phyloP scores from a whole-genome alignment of 2,888 invertebrate species.

The Theristus sp. region DNA sequence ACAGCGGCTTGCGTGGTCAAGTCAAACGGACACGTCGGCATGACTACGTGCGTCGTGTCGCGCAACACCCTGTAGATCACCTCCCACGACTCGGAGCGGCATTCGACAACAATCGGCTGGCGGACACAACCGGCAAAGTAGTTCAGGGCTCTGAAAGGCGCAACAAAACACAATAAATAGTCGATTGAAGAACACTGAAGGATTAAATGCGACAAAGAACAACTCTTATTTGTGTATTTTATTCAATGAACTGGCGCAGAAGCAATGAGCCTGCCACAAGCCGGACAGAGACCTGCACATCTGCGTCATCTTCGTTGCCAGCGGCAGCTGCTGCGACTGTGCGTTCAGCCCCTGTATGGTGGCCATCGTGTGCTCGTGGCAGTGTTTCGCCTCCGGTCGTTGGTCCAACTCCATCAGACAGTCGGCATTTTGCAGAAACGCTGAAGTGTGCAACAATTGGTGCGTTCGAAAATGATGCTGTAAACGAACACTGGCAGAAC shows the following conservation, averaged over 20 bases:
- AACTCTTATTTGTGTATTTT: too few species aligned
- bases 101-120: slow-evolving; percentile 17
- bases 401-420: slow-evolving; percentile 27
- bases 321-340: background rate
- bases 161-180: background rate
- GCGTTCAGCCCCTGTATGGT: slow-evolving; percentile 15
- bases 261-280: too few species aligned
- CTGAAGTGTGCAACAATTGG: slow-evolving; percentile 12
- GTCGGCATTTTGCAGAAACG: slow-evolving; percentile 25
- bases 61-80: slow-evolving; percentile 25
- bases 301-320: background rate
- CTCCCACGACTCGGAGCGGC: slow-evolving; percentile 17
- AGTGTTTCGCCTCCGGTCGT: slow-evolving; percentile 19
- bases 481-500: too few species aligned
- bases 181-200: too few species aligned
- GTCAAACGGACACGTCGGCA: slow-evolving; percentile 24
- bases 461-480: background rate
- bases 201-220: too few species aligned
- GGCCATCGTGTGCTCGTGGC: slow-evolving; percentile 23
- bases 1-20: too few species aligned
- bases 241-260: too few species aligned
- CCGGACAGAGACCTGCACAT: background rate
- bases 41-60: slow-evolving; percentile 26
- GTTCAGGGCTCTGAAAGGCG: slow-evolving; percentile 21
- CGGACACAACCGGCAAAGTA: slow-evolving; percentile 23